phyloP scores from a whole-genome alignment of 2,888 invertebrate genomes.

The Sarcophaga carnaria region DNA sequence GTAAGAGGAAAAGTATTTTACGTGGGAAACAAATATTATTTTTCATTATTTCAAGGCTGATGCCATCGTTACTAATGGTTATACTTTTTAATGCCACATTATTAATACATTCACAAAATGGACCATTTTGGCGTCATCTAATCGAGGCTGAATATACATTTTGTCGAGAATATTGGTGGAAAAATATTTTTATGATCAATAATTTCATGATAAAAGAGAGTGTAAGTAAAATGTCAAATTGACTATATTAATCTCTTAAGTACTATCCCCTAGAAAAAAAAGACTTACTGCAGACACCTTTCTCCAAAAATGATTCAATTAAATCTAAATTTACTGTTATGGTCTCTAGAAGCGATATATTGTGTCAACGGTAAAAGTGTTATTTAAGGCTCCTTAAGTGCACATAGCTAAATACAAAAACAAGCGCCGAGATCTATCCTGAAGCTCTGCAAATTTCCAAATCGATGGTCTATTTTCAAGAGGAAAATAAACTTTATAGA shows the following conservation, averaged over 20 bases:
- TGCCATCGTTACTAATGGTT: conserved; percentile 75
- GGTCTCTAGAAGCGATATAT: too few species aligned
- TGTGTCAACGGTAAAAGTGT: too few species aligned
- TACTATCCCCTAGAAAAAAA: not conserved
- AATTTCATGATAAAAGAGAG: conserved; percentile 78
- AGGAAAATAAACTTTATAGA: too few species aligned
- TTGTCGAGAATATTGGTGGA: conserved; percentile 81
- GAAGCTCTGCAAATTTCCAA: too few species aligned
- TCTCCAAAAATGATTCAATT: too few species aligned
- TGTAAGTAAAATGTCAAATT: conserved; percentile 65
- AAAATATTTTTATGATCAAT: conserved; percentile 79
- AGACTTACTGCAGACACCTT: too few species aligned
- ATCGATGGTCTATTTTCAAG: too few species aligned
- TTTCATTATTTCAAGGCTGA: conserved; percentile 67
- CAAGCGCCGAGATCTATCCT: too few species aligned
- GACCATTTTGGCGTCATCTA: conserved; percentile 81
- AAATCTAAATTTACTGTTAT: too few species aligned
- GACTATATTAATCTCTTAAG: not conserved
- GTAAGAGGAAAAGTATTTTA: conserved; percentile 57
- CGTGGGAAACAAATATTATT: not conserved
- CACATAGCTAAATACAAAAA: too few species aligned
- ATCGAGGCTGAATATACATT: conserved; percentile 77
- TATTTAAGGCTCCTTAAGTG: too few species aligned
- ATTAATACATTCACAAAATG: conserved; percentile 79
- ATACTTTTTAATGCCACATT: conserved; percentile 78